phyloP scores from a whole-genome alignment of 2,797 vertebrate genomes.

The Mergus octosetaceus region DNA sequence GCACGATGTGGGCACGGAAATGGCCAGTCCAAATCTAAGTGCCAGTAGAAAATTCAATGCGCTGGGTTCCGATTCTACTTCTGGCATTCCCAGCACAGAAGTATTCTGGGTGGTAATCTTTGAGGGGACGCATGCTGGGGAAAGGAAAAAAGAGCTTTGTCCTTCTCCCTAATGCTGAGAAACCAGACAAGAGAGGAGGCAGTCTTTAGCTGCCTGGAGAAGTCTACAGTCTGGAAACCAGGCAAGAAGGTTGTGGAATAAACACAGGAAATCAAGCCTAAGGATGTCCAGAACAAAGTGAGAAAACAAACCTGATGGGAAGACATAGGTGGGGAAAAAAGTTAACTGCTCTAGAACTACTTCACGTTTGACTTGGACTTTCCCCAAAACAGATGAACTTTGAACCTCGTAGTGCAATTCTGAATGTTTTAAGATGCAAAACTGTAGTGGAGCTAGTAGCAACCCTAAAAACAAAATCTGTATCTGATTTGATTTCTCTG shows the following conservation, averaged over 20 bases:
- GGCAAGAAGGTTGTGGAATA: not conserved
- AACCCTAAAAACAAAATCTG: not conserved
- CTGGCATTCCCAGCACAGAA: not conserved
- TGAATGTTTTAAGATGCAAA: not conserved
- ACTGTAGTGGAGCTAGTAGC: not conserved
- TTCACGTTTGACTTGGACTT: not conserved
- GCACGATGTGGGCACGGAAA: slow-evolving; percentile 17
- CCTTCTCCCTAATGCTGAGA: not conserved
- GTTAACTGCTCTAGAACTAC: not conserved
- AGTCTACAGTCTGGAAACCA: not conserved
- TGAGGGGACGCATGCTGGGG: not conserved
- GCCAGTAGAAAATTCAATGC: not conserved
- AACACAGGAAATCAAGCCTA: not conserved
- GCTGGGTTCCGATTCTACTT: slow-evolving; percentile 16
- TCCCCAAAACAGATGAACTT: accelerated
- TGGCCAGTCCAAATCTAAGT: slow-evolving; percentile 21
- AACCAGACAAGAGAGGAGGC: not conserved
- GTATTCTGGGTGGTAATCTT: slow-evolving; percentile 26
- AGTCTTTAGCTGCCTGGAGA: not conserved
- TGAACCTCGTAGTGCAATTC: not conserved
- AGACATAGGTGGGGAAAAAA: not conserved
- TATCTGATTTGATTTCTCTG: not conserved
- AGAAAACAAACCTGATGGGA: not conserved
- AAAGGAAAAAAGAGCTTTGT: not conserved
- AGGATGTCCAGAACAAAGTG: not conserved